Evolutionary conservation across 2,888 invertebrate species (phyloP), one percentile per base, ranked within the genome.

Genomic region (Lepetodrilus schrolli): DNA sequence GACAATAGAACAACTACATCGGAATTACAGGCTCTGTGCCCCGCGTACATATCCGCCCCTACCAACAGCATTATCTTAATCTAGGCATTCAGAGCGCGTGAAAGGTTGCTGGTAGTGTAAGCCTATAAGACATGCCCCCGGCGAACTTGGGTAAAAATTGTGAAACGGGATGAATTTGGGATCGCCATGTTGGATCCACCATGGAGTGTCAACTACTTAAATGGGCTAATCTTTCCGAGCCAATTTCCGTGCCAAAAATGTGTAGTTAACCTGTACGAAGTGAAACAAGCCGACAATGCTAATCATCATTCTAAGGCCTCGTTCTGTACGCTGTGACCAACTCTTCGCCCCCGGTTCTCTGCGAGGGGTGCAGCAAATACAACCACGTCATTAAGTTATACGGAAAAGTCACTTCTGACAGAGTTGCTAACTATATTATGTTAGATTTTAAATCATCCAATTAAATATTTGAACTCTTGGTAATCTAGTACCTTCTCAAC

Each of bases 61-160:
- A 58, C 58, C 58, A 58, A 58, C 58, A 17, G 34, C 26, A 58
- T 58, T 58, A 58, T 58, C 58, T 58, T 58, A 58, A 58, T 58
- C 58, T 58, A 58, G 58, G 30, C 58, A 58, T 58, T 58, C 26
- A 58, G 30, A 58, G 34, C 26, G 58, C 58, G 58, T 58, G 58
- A 58, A 58, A 58, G 58, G 58, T 30, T 13, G 30, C 58, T 34
- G 34, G n/a, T 34, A 34, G 58, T 17, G 58, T 30, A n/a, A 58
- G 26, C 58, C 58, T 5, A 58, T 34, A 23, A 58, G 34, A 34
- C 26, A 58, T 58, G 58, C 58, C 58, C 58, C 58, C 58, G 34
- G 34, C 58, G 58, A 58, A 58, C 58, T 30, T 58, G 58, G 30
- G 17, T 58, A 30, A 34, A 58, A 58, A 58, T 34, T 58, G 34